Base-by-base conservation (phyloP, 2,888 invertebrate species). In the Meteorus cinctellus region DNA sequence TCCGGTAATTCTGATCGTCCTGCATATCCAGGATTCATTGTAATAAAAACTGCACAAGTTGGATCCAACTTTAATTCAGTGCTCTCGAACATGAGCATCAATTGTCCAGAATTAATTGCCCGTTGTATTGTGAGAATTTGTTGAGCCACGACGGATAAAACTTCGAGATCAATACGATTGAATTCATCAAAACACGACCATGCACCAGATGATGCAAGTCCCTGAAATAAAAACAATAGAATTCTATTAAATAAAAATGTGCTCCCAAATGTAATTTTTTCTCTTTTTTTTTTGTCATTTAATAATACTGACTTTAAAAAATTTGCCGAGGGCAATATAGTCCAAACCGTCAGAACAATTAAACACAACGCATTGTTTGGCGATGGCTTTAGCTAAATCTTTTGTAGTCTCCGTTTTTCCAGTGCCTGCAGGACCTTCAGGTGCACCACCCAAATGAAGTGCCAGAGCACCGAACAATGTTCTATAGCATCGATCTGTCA, bases 401-500 rank as follows among this genome's bases (percentile, higher is more conserved):
- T 93, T 94, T 0, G 92, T 92, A 69, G 92, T 92, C 84, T 92
- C 92, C 6, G 92, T 92, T 83, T 92, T 92, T 19, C 92, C 92
- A 1, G 93, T 92, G 24, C 92, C 91, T 0, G 92, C 92, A 0
- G 92, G 92, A 29, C 92, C 92, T 87, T 92, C 92, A 1, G 92
- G 92, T 31, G 92, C 89, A 1, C 89, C 89, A 76, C 91, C 93
- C 67, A 93, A 88, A 86, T 93, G 91, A 62, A 93, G 89, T 82
- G 91, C 92, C 81, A 92, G 90, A 14, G 93, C 93, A 16, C 93
- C 92, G 81, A 93, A 92, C 71, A 94, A 88, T 0, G 93, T 93
- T 67, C 93, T 89, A 84, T 93, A 98, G 89, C 96, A 96, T 63
- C 98, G 92, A 90, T 98, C 98, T 0, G 98, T 98, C 77, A 98